Percentiles rank a stretch among this genome's conserved stretches.
Evolutionary conservation across 2,113 vertebrate species (phyloP).

Genomic region (Corvus cornix): DNA sequence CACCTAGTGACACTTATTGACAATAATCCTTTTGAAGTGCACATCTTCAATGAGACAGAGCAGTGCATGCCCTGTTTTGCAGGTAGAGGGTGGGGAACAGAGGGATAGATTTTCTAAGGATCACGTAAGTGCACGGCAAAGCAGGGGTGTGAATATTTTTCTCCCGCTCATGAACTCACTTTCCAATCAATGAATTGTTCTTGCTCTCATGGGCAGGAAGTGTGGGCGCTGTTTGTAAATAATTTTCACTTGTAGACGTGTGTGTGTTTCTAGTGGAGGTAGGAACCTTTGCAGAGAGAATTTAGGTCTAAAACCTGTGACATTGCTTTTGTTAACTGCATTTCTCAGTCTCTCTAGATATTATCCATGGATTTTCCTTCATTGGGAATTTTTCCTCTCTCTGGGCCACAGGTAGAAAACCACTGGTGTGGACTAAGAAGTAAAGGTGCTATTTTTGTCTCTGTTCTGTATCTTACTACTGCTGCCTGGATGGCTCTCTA

Average conservation of each 20-base stretch:
- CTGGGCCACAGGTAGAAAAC: neutral
- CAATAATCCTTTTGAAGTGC: neutral
- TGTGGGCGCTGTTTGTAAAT: neutral
- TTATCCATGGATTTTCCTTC: neutral
- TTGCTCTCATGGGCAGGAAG: neutral
- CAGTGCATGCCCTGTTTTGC: neutral
- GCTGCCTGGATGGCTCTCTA: neutral
- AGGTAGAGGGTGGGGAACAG: neutral
- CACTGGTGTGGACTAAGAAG: neutral
- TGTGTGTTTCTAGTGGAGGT: neutral
- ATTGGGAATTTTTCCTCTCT: neutral
- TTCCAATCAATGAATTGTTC: neutral
- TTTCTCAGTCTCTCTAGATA: neutral
- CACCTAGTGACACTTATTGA: neutral
- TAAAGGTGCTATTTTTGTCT: neutral
- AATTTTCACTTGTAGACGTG: neutral
- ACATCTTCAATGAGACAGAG: neutral
- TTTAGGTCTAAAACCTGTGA: neutral
- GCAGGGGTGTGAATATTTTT: neutral
- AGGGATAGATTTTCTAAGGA: neutral
- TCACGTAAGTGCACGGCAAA: neutral
- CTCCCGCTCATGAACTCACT: neutral
- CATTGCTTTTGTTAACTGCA: neutral
- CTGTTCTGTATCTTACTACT: neutral
- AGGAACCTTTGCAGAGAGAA: neutral